Percentiles rank a stretch among this genome's conserved stretches.
Evolutionary conservation across 1,140 invertebrate species (phyloP).

Genomic region (Laodelphax striatellus): DNA sequence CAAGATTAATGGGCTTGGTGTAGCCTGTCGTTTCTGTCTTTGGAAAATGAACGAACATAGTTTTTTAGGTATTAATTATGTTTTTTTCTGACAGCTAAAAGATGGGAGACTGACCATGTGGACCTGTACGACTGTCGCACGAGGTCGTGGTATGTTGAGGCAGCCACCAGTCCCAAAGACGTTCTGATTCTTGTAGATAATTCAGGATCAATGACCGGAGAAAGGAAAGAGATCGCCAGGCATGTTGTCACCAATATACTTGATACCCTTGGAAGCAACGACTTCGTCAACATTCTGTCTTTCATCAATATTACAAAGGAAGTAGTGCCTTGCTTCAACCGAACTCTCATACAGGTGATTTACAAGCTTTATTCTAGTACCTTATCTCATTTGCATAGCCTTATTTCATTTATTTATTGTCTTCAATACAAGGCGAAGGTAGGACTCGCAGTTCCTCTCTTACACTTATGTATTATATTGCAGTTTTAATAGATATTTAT

Average conservation of each 20-base stretch:
- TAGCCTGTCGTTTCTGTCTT: too few relatives aligned
- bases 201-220: slow-evolving; percentile 94
- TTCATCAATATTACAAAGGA: slow-evolving; percentile 65
- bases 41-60: too few relatives aligned
- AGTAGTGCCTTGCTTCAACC: slow-evolving; percentile 78
- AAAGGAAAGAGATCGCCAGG: slow-evolving; percentile 82
- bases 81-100: slow-evolving; percentile 38
- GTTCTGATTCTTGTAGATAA: slow-evolving; percentile 89
- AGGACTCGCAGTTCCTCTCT: too few relatives aligned
- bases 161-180: slow-evolving; percentile 90
- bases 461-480: too few relatives aligned
- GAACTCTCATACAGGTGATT: slow-evolving; percentile 68
- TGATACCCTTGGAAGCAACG: slow-evolving; percentile 95
- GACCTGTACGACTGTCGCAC: slow-evolving; percentile 84
- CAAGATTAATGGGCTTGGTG: too few relatives aligned
- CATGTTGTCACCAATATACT: slow-evolving; percentile 91
- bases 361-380: neutral
- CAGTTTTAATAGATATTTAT: too few relatives aligned
- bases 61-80: too few relatives aligned
- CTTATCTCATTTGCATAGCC: too few relatives aligned
- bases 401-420: too few relatives aligned
- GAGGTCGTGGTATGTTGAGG: slow-evolving; percentile 90
- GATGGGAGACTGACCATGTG: slow-evolving; percentile 51
- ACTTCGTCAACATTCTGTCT: slow-evolving; percentile 93
- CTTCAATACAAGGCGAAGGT: too few relatives aligned